Base-by-base conservation (phyloP, 2,113 vertebrate species). In the Xenus cinereus region DNA sequence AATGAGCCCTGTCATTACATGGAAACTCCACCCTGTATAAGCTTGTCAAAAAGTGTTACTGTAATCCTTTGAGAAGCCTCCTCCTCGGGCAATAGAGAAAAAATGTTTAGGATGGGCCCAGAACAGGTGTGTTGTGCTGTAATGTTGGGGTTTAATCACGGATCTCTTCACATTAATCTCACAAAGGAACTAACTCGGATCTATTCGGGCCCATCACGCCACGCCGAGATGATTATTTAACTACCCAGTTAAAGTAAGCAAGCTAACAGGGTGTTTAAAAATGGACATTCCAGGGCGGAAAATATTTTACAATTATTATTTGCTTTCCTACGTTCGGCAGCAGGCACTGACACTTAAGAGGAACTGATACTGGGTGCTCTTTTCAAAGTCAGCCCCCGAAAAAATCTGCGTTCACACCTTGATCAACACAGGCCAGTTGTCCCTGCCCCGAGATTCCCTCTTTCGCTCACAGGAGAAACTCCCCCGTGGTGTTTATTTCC, bases 11-110 rank as follows among this genome's bases (percentile, higher is more conserved):
- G 97, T 98, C 98, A 98, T 95, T 97, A 97, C 96, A 96, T 81
- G 93, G 95, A 96, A 97, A 96, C 97, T 97, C 97, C 98, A 95
- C 98, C 98, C 97, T 97, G 95, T 95, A 95, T 96, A 98, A 98
- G 97, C 98, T 98, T 98, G 98, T 98, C 98, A 98, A 97, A 98
- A 98, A 98, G 97, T 98, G 98, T 98, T 98, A 98, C 98, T 98
- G 98, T 98, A 98, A 98, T 98, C 98, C 98, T 98, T 96, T 96
- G 97, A 98, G 98, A 98, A 97, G 96, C 93, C 94, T 97, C 81
- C 90, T 97, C 98, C 97, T 98, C 96, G 51, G 98, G 98, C 98
- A 96, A 98, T 54, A 88, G 85, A 96, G 87, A 30, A 83, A 97
- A 97, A 98, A 98, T 96, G 93, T 67, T 85, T 69, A 91, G 89